Base-by-base conservation (phyloP, 2,113 vertebrate species). In the Heptranchias perlo region DNA sequence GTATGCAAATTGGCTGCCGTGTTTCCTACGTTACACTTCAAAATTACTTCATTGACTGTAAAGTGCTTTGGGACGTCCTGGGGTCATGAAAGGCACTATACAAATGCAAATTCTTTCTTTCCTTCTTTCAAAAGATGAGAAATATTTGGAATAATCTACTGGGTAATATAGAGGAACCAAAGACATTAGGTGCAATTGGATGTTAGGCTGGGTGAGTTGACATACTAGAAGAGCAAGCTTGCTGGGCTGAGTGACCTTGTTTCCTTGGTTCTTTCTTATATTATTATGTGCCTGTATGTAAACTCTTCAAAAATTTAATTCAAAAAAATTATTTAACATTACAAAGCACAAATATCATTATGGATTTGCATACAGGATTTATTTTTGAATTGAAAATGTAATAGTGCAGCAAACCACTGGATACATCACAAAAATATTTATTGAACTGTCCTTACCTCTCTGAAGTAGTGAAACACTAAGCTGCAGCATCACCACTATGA, bases 391-490 rank as follows among this genome's bases (percentile, higher is more conserved):
- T 61, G 28, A 61, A 92, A n/a, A 54, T 89, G 14, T 89, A 89
- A 35, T 14, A 86, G 44, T 23, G 31, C 35, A 4, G 16, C 16
- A 92, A 92, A 31, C n/a, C 31, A 18, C 31, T 61, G 6, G 54
- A 92, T n/a, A n/a, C 89, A 92, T n/a, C 35, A n/a, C n/a, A 92
- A 61, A n/a, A 92, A n/a, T n/a, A 61, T n/a, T 92, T 16, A 28
- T 89, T 58, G 5, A 61, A 61, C 35, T 61, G 52, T 58, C 18
- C 54, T 92, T 92, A 54, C 10, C 52, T 89, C 7, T 89, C 86
- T 61, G 54, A 92, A 92, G 54, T 18, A 5, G 31, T n/a, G 28
- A 54, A 91, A 91, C 4, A 91, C 52, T 54, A 13, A 31, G 58
- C 25, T 54, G 86, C 89, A 92, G 25, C 54, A 92, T 61, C 16